Conservation (phyloP, 2,113 vertebrate species). For the Poecile atricapillus region DNA sequence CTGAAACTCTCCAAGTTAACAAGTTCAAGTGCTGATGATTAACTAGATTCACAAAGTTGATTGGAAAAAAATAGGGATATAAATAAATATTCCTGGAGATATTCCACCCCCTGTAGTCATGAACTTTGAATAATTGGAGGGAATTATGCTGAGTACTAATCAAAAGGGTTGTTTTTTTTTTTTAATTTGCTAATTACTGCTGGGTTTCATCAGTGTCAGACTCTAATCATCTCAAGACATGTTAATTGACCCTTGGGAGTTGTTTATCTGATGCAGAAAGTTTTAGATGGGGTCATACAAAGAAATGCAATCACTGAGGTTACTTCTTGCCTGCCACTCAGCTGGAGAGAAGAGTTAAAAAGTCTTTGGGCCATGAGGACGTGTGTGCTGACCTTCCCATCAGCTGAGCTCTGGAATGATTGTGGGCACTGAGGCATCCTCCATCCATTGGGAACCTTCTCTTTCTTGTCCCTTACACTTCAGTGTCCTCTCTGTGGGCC, state of each 20-base stretch:
- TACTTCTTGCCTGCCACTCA: constrained; percentile 25
- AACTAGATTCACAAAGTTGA: constrained; percentile 76
- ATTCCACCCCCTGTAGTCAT: constrained; percentile 81
- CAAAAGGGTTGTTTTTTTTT: constrained; percentile 74
- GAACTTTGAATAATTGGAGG: constrained; percentile 87
- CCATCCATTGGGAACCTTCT: neutral
- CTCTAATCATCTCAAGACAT: constrained; percentile 83
- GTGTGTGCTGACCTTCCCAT: neutral
- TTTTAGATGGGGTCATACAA: constrained; percentile 59
- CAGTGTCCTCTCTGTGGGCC: neutral
- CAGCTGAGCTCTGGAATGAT: neutral
- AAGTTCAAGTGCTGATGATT: constrained; percentile 71
- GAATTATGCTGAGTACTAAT: constrained; percentile 86
- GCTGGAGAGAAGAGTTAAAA: neutral
- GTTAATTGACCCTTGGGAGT: constrained; percentile 82
- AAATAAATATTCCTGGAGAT: constrained; percentile 85
- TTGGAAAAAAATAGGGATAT: constrained; percentile 77
- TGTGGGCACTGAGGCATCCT: neutral
- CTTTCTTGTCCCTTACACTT: neutral
- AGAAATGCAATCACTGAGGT: constrained; percentile 50
- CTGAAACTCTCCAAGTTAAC: constrained; percentile 57
- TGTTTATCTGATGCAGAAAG: constrained; percentile 65
- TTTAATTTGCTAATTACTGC: constrained; percentile 82
- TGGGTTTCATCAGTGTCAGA: constrained; percentile 83
- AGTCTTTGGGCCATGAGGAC: neutral